phyloP scores from a whole-genome alignment of 2,113 vertebrate genomes.

The Tauraco erythrolophus region DNA sequence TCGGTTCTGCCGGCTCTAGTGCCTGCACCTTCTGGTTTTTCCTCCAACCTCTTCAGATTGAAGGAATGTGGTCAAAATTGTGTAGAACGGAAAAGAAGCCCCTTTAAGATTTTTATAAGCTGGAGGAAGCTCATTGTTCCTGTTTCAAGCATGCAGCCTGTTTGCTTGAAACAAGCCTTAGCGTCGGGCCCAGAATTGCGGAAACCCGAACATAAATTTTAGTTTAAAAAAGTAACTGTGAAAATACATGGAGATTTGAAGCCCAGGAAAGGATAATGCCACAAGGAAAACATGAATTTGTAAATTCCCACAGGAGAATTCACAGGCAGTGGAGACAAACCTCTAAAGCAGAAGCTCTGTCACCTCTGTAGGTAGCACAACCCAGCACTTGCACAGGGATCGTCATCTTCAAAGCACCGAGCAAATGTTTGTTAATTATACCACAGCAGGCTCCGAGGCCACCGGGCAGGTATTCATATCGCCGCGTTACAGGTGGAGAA shows the following conservation, averaged over 20 bases:
- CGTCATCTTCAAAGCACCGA: neutral
- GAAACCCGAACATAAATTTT: neutral
- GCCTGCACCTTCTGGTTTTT: neutral
- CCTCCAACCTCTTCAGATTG: neutral
- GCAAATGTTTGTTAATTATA: neutral
- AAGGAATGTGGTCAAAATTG: neutral
- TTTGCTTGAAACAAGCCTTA: neutral
- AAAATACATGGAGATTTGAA: neutral
- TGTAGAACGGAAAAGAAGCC: neutral
- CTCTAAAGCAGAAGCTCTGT: neutral
- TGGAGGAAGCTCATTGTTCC: neutral
- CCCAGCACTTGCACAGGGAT: neutral
- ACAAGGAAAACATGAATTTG: neutral
- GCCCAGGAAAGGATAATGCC: neutral
- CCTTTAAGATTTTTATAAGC: neutral
- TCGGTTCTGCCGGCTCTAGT: neutral
- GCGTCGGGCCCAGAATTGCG: accelerated
- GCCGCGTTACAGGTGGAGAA: neutral
- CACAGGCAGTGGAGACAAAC: neutral
- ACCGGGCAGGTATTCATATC: neutral
- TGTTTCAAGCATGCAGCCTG: neutral
- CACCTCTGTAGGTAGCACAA: neutral
- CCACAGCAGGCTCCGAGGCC: neutral
- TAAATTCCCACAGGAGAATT: neutral
- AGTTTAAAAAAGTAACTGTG: neutral